These are phyloP conservation scores for Phalacrocorax brasilianus DNA, from an alignment of 2,113 vertebrate genomes.

Conservation along the genomic window DNA sequence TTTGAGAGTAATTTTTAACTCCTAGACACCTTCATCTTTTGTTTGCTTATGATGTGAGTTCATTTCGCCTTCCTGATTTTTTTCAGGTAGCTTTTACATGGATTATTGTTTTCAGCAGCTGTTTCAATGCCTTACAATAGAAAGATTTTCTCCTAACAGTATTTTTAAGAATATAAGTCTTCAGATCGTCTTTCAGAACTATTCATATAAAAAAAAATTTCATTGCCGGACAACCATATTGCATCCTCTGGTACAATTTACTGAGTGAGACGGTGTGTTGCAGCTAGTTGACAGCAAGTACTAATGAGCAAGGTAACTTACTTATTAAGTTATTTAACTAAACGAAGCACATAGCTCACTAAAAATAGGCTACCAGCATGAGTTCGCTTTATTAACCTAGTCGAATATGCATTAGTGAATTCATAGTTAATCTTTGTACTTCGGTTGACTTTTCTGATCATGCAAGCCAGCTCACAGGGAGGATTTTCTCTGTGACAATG, in stretches of 20 bases:
- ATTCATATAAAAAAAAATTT: background rate
- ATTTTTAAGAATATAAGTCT: background rate
- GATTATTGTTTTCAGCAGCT: background rate
- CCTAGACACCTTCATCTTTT: background rate
- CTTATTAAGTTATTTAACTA: background rate
- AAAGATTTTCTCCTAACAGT: background rate
- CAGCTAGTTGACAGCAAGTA: background rate
- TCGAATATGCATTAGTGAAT: background rate
- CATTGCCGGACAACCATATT: background rate
- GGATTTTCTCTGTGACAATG: background rate
- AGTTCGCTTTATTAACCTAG: background rate
- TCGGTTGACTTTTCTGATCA: background rate
- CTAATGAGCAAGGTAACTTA: background rate
- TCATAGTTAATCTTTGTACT: background rate
- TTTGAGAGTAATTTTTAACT: background rate
- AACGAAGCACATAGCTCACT: background rate
- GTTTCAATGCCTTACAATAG: background rate
- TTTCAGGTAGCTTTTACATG: background rate
- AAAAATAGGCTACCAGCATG: background rate
- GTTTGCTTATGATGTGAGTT: background rate
- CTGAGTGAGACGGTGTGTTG: background rate
- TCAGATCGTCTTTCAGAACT: background rate
- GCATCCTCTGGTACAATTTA: background rate
- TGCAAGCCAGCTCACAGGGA: background rate
- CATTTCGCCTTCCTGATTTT: background rate